Conservation (phyloP, 2,113 vertebrate species). For the Arvicanthis niloticus region DNA sequence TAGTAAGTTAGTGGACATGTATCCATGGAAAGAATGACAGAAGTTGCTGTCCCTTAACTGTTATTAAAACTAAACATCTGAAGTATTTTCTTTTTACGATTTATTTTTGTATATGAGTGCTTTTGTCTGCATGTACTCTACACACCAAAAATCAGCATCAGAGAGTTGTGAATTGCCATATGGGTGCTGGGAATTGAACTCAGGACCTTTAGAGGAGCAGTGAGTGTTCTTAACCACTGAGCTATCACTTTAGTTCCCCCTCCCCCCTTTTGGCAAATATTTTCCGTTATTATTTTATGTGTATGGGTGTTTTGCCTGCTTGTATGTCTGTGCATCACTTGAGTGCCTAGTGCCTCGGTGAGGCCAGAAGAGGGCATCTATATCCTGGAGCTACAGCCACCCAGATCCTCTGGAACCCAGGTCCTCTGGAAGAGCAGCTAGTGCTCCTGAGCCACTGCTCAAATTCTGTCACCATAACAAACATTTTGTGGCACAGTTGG, state of each 20-base stretch:
- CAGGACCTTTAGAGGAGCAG: too few relatives aligned
- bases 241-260: too few relatives aligned
- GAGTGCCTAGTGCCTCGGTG: neutral
- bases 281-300: neutral
- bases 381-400: neutral
- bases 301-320: neutral
- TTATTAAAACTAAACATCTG: constrained; percentile 32
- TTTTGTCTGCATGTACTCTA: neutral
- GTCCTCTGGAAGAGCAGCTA: neutral
- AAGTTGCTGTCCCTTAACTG: neutral
- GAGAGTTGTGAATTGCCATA: too few relatives aligned
- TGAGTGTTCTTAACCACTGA: too few relatives aligned
- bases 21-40: neutral
- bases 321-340: neutral
- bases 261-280: too few relatives aligned
- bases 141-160: too few relatives aligned
- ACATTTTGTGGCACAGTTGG: neutral
- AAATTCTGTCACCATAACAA: neutral
- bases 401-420: neutral
- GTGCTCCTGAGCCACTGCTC: neutral
- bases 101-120: neutral
- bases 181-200: too few relatives aligned
- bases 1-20: neutral
- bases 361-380: neutral
- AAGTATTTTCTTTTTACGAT: neutral